These are phyloP conservation scores for Cordylochernes scorpioides DNA, from an alignment of 2,888 invertebrate species.

Conservation along the genomic window DNA sequence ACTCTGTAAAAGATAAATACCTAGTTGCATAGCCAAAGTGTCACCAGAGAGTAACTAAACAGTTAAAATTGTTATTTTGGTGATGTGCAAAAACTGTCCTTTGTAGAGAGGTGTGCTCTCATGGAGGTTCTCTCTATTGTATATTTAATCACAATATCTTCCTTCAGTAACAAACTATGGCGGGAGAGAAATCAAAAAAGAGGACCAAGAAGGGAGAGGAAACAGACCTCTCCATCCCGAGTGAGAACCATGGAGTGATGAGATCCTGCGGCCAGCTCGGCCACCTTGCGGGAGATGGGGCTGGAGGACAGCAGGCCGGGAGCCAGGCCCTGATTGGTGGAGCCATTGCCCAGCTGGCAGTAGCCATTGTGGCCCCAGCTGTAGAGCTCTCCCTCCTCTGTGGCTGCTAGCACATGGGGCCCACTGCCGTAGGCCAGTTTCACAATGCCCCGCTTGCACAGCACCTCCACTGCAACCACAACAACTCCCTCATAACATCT, in stretches of 20 bases:
- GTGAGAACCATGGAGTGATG: constrained; percentile 32
- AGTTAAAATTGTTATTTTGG: no score
- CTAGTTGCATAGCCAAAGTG: no score
- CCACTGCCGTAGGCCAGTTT: constrained; percentile 31
- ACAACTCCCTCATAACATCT: neutral
- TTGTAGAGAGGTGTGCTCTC: no score
- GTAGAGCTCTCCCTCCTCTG: constrained; percentile 29
- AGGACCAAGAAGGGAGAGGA: neutral
- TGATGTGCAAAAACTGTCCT: no score
- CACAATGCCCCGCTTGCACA: constrained; percentile 28
- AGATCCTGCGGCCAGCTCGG: constrained; percentile 31
- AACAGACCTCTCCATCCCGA: constrained; percentile 29
- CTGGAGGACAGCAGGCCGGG: constrained; percentile 26
- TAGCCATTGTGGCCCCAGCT: constrained; percentile 34
- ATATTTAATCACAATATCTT: no score
- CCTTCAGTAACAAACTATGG: no score
- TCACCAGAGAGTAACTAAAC: no score
- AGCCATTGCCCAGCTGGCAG: constrained; percentile 31
- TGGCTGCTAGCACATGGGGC: constrained; percentile 32
- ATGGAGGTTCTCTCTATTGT: no score
- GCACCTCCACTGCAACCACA: constrained; percentile 23
- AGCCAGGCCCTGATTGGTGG: constrained; percentile 27
- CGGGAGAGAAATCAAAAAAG: no score
- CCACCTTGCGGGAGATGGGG: constrained; percentile 25
- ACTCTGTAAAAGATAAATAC: no score